Percentiles rank a stretch among this genome's conserved stretches.
phyloP scores from a whole-genome alignment of 2,888 invertebrate species.

The Clanis bilineata region DNA sequence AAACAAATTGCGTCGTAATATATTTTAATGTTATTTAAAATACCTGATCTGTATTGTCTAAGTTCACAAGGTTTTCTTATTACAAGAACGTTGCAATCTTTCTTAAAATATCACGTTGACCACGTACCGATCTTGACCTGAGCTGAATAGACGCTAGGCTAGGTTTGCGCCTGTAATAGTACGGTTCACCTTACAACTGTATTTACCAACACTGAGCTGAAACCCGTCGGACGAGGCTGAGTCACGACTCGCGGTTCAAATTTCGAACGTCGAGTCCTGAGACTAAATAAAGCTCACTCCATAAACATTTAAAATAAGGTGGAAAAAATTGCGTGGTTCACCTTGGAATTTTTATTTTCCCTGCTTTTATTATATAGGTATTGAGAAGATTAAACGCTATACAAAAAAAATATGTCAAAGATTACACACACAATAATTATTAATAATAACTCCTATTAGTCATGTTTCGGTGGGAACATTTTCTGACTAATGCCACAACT shows the following conservation, averaged over 20 bases:
- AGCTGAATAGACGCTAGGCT: background rate
- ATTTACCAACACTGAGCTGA: constrained; percentile 31
- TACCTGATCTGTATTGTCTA: background rate
- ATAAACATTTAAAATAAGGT: constrained; percentile 13
- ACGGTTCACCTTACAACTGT: constrained; percentile 35
- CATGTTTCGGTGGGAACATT: no score
- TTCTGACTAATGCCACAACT: no score
- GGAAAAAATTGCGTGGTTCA: constrained; percentile 15
- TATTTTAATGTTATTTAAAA: background rate
- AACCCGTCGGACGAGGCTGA: constrained; percentile 60
- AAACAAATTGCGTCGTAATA: background rate
- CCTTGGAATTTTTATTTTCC: background rate
- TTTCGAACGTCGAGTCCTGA: constrained; percentile 41
- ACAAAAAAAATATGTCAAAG: background rate
- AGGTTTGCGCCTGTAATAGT: constrained; percentile 26
- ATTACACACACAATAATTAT: background rate
- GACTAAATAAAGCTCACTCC: constrained; percentile 4
- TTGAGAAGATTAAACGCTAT: background rate
- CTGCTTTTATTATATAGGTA: background rate
- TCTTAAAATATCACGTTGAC: background rate
- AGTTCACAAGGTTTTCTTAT: no score
- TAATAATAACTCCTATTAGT: no score
- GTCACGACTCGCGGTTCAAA: constrained; percentile 65
- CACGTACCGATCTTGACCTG: background rate
- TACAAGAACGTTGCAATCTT: no score